phyloP scores from a whole-genome alignment of 1,140 invertebrate species.

The Andrena cerasifolii region DNA sequence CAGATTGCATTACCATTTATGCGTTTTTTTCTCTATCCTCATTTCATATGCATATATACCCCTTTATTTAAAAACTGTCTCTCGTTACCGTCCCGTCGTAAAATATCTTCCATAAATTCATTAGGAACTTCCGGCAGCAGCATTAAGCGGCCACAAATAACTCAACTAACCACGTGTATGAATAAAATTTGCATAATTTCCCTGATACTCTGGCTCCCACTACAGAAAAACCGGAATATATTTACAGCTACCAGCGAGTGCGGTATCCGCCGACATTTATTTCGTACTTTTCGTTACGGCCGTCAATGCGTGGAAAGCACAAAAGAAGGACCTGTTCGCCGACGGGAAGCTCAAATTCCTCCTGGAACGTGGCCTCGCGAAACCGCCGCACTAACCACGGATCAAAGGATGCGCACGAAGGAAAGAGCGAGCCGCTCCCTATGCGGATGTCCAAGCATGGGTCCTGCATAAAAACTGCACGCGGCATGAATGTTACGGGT shows the following conservation, averaged over 20 bases:
- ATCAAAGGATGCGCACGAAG: not conserved
- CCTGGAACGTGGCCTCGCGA: not conserved
- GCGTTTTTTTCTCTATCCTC: not conserved
- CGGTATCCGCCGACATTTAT: not conserved
- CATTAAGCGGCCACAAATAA: conserved; percentile 18
- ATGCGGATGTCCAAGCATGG: no score
- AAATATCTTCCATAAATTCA: conserved; percentile 16
- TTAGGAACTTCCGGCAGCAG: conserved; percentile 1
- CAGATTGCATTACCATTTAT: not conserved
- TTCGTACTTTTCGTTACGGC: not conserved
- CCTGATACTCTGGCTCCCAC: not conserved
- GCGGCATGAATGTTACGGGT: not conserved
- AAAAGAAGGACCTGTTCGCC: not conserved
- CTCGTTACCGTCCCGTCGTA: not conserved
- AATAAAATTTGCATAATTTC: conserved; percentile 25
- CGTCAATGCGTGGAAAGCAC: no score
- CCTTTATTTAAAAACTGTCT: not conserved
- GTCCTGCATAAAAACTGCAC: not conserved
- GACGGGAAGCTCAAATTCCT: not conserved
- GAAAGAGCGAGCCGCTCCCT: not conserved
- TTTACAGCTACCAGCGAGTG: not conserved
- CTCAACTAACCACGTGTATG: conserved; percentile 8
- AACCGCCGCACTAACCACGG: no score
- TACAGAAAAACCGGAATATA: not conserved
- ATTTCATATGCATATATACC: not conserved